Evolutionary conservation across 2,797 vertebrate species (phyloP).

Genomic region (Sparidentex hasta): DNA sequence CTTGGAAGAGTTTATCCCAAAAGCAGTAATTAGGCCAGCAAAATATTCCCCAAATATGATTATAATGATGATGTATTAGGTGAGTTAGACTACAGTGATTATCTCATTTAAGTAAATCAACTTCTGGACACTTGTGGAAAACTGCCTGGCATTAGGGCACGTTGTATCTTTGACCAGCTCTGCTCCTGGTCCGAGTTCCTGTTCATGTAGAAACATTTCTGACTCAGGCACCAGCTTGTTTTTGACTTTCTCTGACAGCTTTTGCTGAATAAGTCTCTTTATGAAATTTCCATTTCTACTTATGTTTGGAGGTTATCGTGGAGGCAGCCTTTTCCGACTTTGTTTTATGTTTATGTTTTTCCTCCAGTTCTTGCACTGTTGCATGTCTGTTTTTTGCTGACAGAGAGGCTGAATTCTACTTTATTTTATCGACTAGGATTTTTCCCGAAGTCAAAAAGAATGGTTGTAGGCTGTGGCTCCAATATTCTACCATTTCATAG

Average conservation of each 20-base stretch:
- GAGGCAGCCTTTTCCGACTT: conserved; percentile 20
- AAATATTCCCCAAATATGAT: conserved; percentile 57
- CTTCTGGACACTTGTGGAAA: conserved; percentile 37
- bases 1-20: conserved; percentile 48
- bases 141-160: conserved; percentile 26
- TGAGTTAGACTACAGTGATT: conserved; percentile 46
- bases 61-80: conserved; percentile 71
- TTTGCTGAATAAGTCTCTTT: conserved; percentile 15
- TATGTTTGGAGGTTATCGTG: conserved; percentile 19
- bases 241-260: conserved; percentile 9
- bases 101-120: conserved; percentile 59
- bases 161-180: neutral
- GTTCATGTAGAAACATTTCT: conserved; percentile 10
- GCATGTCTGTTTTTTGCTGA: conserved; percentile 11
- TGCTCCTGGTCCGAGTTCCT: conserved; percentile 19
- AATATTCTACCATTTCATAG: neutral
- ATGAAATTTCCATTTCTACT: conserved; percentile 16
- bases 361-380: neutral
- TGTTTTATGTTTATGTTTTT: conserved; percentile 11
- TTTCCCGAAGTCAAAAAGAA: neutral
- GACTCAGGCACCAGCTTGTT: conserved; percentile 13
- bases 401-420: neutral
- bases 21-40: conserved; percentile 60
- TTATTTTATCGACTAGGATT: conserved; percentile 28
- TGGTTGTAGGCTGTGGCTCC: neutral